These are phyloP conservation scores for Zophobas atratus DNA, from an alignment of 1,140 invertebrate species.

Conservation along the genomic window DNA sequence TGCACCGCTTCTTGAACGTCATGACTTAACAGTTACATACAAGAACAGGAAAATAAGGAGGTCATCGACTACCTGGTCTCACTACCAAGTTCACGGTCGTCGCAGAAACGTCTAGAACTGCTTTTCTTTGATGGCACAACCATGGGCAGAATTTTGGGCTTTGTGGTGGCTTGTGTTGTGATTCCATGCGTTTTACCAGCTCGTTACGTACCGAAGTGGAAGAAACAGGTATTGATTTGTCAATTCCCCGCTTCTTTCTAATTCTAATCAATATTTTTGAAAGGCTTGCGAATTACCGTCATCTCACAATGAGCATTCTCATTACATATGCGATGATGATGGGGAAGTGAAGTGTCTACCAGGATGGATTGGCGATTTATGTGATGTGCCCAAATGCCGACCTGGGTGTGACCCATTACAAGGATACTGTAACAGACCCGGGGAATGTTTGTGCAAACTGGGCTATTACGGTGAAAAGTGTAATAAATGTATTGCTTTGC, in stretches of 20 bases:
- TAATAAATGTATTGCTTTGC: slow-evolving; percentile 87
- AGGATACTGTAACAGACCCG: slow-evolving; percentile 93
- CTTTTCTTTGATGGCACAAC: slow-evolving; percentile 27
- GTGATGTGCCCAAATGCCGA: slow-evolving; percentile 91
- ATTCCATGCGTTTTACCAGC: slow-evolving; percentile 60
- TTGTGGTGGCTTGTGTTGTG: slow-evolving; percentile 50
- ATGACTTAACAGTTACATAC: slow-evolving; percentile 56
- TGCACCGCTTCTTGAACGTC: slow-evolving; percentile 34
- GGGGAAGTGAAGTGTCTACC: slow-evolving; percentile 93
- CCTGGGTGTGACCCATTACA: slow-evolving; percentile 92
- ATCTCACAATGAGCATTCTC: slow-evolving; percentile 90
- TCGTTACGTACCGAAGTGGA: slow-evolving; percentile 86
- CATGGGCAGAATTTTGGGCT: slow-evolving; percentile 46
- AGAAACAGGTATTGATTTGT: slow-evolving; percentile 76
- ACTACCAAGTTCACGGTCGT: slow-evolving; percentile 62
- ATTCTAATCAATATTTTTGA: not conserved
- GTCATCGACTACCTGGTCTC: slow-evolving; percentile 56
- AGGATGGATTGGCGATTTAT: slow-evolving; percentile 94
- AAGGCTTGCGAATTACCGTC: slow-evolving; percentile 88
- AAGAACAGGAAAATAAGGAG: slow-evolving; percentile 57
- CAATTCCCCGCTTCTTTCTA: no score
- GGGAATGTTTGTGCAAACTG: slow-evolving; percentile 86
- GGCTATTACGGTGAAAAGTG: slow-evolving; percentile 88
- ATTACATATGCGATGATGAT: slow-evolving; percentile 92
- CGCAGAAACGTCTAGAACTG: slow-evolving; percentile 16